phyloP scores from a whole-genome alignment of 2,797 vertebrate genomes.

The Micropoecilia bifurca region DNA sequence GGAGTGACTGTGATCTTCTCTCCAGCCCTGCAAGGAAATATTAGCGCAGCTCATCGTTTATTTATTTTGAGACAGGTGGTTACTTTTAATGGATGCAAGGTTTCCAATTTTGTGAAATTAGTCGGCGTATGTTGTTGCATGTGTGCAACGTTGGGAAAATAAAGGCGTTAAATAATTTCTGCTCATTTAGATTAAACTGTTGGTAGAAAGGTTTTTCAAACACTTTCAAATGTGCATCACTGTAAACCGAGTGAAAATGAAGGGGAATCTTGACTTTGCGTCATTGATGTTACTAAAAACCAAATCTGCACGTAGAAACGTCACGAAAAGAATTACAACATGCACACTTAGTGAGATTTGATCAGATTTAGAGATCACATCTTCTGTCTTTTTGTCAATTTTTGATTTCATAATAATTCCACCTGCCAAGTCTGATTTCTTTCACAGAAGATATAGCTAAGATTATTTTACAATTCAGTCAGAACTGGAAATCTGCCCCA shows the following conservation, averaged over 20 bases:
- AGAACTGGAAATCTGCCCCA: neutral
- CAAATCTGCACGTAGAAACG: neutral
- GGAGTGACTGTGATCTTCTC: slow-evolving; percentile 96
- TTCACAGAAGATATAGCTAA: neutral
- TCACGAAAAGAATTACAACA: neutral
- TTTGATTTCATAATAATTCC: neutral
- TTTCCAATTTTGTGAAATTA: neutral
- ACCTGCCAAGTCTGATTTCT: neutral
- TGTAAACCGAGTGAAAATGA: neutral
- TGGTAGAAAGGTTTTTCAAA: neutral
- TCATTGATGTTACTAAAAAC: neutral
- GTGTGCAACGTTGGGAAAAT: neutral
- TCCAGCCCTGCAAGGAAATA: slow-evolving; percentile 83
- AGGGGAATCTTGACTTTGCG: neutral
- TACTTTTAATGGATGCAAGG: neutral
- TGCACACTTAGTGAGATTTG: neutral
- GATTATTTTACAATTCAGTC: neutral
- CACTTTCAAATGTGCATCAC: neutral
- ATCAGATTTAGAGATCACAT: neutral
- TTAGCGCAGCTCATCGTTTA: neutral
- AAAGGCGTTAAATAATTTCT: neutral
- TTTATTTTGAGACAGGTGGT: neutral
- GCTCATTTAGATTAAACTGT: neutral
- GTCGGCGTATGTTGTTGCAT: neutral
- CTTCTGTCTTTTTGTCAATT: neutral